Evolutionary conservation across 2,888 invertebrate genomes (phyloP), one percentile per base, ranked within the genome.

Genomic region (Pedicia rivosa): DNA sequence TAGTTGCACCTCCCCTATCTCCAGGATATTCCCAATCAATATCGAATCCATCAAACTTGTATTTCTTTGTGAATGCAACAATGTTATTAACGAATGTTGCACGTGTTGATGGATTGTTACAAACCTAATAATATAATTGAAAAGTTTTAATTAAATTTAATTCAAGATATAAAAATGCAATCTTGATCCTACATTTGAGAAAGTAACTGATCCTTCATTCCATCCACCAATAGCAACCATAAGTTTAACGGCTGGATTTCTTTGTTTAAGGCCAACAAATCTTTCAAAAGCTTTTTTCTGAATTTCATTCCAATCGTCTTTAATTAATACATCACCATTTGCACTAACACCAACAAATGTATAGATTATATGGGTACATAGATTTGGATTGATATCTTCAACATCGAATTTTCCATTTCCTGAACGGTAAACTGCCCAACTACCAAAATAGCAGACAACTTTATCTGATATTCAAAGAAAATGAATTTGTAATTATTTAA

Each of bases 1-100:
- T 71, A 57, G 74, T 79, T 34, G 70, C 73, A 19, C 83, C 83
- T 5, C 80, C 80, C 12, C 83, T 67, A 50, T 83, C 82, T 2
- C 77, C 81, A 2, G 83, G 82, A 51, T 82, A 83, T 56, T 83
- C 82, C 83, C 83, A 82, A 50, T 82, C 81, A 43, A 82, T 62
- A 50, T 82, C 82, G 48, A 82, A 69, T 1, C 82, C 82, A 44
- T 82, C 80, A 45, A 82, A 82, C 14, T 67, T 59, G 52, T 79
- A 81, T 48, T 72, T 65, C 30, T 72, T 60, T 59, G 83, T 66
- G 52, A 78, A 79, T 46, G 66, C 78, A 78, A 53, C 3, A 46
- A 42, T 38, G 38, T 32, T 14, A n/a, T 28, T 30, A 19, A 39
- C 26, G 28, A 33, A 33, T 26, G 2, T 24, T 26, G 9, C n/a